Conservation (phyloP, 2,113 vertebrate species). For the Isurus oxyrinchus region DNA sequence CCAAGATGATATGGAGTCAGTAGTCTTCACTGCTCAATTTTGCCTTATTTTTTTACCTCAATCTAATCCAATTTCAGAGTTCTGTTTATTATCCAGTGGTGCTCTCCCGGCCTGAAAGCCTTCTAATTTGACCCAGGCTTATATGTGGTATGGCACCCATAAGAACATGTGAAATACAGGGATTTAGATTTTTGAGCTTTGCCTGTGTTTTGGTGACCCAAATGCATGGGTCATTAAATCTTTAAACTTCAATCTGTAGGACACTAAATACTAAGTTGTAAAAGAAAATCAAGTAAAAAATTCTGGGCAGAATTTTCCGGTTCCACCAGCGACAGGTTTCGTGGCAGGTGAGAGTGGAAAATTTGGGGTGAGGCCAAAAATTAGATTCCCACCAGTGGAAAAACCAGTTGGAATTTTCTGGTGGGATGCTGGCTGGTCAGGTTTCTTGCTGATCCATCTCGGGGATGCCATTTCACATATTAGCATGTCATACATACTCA, state of each 20-base stretch:
- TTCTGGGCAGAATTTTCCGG: background rate
- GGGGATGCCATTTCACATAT: too few relatives aligned
- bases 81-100: background rate
- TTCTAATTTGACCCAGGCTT: background rate
- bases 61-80: background rate
- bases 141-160: background rate
- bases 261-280: background rate
- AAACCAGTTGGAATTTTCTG: too few relatives aligned
- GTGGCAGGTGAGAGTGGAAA: too few relatives aligned
- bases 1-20: background rate
- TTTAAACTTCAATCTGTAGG: background rate
- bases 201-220: background rate
- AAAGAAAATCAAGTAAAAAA: background rate
- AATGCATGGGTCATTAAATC: background rate
- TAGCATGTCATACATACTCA: too few relatives aligned
- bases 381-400: too few relatives aligned
- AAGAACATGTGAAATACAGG: background rate
- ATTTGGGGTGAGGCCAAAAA: too few relatives aligned
- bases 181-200: background rate
- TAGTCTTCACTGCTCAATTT: background rate
- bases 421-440: too few relatives aligned
- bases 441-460: too few relatives aligned
- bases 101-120: background rate
- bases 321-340: too few relatives aligned
- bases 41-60: background rate